phyloP scores from a whole-genome alignment of 35 echinoderm and acorn worm genomes.

The Strongylocentrotus purpuratus region DNA sequence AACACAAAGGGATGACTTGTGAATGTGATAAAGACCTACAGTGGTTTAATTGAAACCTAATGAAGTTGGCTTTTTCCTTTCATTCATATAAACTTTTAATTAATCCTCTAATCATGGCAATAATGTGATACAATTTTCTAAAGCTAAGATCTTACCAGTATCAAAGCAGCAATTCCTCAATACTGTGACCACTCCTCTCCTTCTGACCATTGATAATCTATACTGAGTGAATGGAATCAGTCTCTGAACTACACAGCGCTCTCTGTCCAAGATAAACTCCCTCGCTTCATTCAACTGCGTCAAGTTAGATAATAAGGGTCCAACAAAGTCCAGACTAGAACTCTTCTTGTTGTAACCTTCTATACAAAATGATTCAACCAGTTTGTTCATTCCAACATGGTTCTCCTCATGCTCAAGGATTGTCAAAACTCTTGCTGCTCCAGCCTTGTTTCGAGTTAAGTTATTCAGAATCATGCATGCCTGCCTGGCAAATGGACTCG shows the following conservation, averaged over 20 bases:
- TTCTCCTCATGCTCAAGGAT: conserved; percentile 29
- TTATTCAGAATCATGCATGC: conserved; percentile 78
- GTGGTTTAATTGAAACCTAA: too few species aligned
- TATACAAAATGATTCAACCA: conserved; percentile 90
- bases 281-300: conserved; percentile 85
- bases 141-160: conserved; percentile 63
- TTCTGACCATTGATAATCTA: conserved; percentile 65
- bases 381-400: conserved; percentile 60
- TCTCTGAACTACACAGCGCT: conserved; percentile 80
- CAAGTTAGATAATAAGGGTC: conserved; percentile 77
- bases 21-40: too few species aligned
- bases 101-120: too few species aligned
- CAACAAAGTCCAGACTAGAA: conserved; percentile 73
- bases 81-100: too few species aligned
- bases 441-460: conserved; percentile 57
- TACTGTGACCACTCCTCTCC: conserved; percentile 68
- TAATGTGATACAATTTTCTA: background rate
- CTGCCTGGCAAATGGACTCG: conserved; percentile 57
- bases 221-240: conserved; percentile 87
- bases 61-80: too few species aligned
- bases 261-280: conserved; percentile 78
- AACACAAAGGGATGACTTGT: too few species aligned
- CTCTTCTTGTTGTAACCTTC: conserved; percentile 76
- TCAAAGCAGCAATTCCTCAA: conserved; percentile 98
- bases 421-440: conserved; percentile 70